A percentile compares a stretch with the other conserved stretches of the same genome.
These are phyloP conservation scores for Chlorocebus sabaeus DNA, from an alignment of 2,113 vertebrate genomes.

Conservation along the genomic window DNA sequence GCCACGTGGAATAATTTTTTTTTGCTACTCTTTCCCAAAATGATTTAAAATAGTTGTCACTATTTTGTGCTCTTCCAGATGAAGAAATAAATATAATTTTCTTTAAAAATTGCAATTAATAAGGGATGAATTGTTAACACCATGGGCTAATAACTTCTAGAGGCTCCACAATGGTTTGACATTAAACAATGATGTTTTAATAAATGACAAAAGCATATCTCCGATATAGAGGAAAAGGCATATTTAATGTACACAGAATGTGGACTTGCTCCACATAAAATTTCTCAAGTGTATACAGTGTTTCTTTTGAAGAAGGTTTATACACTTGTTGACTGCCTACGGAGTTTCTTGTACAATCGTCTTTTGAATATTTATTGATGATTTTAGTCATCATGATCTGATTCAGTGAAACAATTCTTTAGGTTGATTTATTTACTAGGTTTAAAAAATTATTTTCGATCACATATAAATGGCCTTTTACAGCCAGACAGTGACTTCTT, in stretches of 20 bases:
- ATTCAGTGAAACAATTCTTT: neutral
- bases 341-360: neutral
- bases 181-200: neutral
- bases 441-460: conserved; percentile 30
- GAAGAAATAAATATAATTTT: neutral
- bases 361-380: conserved; percentile 18
- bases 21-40: neutral
- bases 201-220: neutral
- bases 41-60: conserved; percentile 23
- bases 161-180: neutral
- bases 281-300: neutral
- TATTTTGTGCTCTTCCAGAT: conserved; percentile 8
- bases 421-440: neutral
- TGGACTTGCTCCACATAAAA: neutral
- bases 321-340: neutral
- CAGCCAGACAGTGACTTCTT: neutral
- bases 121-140: neutral
- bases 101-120: neutral
- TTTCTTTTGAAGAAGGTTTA: neutral
- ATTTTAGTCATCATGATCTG: neutral
- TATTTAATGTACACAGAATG: neutral
- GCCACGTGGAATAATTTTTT: neutral
- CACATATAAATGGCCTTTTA: neutral
- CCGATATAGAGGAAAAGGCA: neutral
- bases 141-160: neutral